These are phyloP conservation scores for Dromius quadrimaculatus DNA, from an alignment of 2,888 invertebrate genomes.

Conservation along the genomic window DNA sequence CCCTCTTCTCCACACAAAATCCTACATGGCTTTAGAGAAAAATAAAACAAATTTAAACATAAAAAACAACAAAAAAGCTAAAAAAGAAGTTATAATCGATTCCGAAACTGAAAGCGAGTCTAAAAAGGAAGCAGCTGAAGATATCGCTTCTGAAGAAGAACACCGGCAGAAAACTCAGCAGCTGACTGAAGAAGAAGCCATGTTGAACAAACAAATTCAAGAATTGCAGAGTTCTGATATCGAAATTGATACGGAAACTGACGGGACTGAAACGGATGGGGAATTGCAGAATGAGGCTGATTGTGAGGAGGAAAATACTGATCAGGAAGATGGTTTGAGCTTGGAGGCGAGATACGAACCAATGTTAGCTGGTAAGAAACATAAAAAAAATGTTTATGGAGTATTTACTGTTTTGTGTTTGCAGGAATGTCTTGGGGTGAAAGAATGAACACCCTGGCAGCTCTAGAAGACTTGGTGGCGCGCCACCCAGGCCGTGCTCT, in stretches of 20 bases:
- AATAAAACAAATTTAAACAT: conserved; percentile 55
- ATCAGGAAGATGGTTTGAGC: conserved; percentile 65
- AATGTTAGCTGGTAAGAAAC: conserved; percentile 70
- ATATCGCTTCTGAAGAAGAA: conserved; percentile 72
- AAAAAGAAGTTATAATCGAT: conserved; percentile 73
- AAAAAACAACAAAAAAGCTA: conserved; percentile 67
- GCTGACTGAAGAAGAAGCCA: conserved; percentile 81
- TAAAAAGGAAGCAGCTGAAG: conserved; percentile 71
- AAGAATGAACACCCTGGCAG: conserved; percentile 83
- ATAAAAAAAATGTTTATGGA: conserved; percentile 62
- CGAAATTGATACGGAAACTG: conserved; percentile 85
- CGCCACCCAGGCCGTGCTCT: conserved; percentile 94
- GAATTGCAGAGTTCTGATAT: conserved; percentile 81
- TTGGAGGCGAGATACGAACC: conserved; percentile 79
- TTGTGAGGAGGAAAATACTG: conserved; percentile 62
- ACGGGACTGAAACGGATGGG: conserved; percentile 81
- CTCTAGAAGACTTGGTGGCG: conserved; percentile 81
- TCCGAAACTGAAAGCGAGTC: conserved; percentile 73
- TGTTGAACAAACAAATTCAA: conserved; percentile 80
- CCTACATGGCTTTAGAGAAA: conserved; percentile 52
- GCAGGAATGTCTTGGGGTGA: conserved; percentile 86
- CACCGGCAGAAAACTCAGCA: conserved; percentile 76
- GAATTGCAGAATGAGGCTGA: conserved; percentile 69
- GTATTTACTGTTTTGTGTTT: conserved; percentile 41
- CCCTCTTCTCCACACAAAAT: conserved; percentile 39